phyloP scores from a whole-genome alignment of 2,113 vertebrate species.

The Myotis davidii region DNA sequence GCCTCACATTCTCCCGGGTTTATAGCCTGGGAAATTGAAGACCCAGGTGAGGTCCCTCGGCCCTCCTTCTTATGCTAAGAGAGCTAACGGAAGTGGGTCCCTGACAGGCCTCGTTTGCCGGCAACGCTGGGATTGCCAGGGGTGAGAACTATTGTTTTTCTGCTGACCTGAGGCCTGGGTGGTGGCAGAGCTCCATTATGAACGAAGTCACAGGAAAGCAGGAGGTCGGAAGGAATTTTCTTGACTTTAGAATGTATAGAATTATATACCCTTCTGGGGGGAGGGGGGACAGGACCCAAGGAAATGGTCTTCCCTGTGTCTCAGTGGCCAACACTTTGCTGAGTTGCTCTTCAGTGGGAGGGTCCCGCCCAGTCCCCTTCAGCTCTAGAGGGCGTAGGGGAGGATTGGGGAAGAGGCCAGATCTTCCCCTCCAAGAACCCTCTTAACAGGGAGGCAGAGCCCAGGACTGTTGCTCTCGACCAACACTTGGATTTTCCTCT shows the following conservation, averaged over 20 bases:
- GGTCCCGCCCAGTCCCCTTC: not conserved
- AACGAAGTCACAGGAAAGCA: not conserved
- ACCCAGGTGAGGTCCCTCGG: not conserved
- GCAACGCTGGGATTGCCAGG: fast-evolving
- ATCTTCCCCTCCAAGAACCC: fast-evolving
- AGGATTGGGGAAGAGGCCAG: not conserved
- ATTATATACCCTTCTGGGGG: not conserved
- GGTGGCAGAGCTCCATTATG: not conserved
- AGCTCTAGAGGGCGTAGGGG: not conserved
- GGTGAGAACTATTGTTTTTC: not conserved
- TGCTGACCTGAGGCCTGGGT: not conserved
- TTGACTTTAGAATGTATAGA: not conserved
- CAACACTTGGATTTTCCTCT: not conserved
- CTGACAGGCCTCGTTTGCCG: not conserved
- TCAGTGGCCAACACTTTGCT: not conserved
- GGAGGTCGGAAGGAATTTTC: not conserved
- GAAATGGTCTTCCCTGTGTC: not conserved
- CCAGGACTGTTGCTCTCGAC: not conserved
- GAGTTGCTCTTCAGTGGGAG: not conserved
- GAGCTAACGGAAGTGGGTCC: not conserved
- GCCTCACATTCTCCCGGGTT: not conserved
- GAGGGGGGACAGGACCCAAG: not conserved
- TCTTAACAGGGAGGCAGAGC: not conserved
- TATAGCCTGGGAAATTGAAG: not conserved
- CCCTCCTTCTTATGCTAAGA: not conserved